Conservation (phyloP, 2,888 invertebrate species). For the Slavum lentiscoides region DNA sequence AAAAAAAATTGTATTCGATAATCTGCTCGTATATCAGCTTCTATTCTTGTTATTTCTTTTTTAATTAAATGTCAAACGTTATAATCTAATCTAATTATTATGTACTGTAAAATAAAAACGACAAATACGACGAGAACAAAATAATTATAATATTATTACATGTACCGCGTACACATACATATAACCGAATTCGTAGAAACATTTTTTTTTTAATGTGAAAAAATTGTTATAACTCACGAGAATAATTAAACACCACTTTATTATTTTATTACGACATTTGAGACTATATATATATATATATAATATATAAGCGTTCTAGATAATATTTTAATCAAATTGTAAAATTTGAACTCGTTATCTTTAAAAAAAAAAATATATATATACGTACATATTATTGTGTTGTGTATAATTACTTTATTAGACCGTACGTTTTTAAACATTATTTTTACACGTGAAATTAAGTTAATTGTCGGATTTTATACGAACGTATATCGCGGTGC, state of each 20-base stretch:
- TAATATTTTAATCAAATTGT: constrained; percentile 26
- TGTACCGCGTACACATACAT: not conserved
- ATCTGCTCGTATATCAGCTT: not conserved
- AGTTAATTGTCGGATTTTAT: not conserved
- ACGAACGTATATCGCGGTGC: not conserved
- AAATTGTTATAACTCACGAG: not conserved
- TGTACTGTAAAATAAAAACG: constrained; percentile 8
- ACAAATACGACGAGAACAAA: constrained; percentile 4
- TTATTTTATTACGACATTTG: constrained; percentile 10
- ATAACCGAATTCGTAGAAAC: constrained; percentile 1
- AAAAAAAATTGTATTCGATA: not conserved
- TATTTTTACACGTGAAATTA: constrained; percentile 22
- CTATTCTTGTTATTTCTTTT: constrained; percentile 13
- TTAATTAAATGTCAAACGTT: constrained; percentile 7
- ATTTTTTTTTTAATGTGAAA: constrained; percentile 13
- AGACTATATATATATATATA: not conserved
- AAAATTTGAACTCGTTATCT: not conserved
- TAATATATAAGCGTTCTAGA: not conserved
- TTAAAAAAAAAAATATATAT: not conserved
- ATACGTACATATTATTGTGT: not conserved
- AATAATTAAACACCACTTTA: constrained; percentile 14
- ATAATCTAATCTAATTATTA: constrained; percentile 22
- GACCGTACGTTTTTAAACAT: not conserved
- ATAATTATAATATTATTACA: constrained; percentile 7
- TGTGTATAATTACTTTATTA: not conserved